Evolutionary conservation across 2,797 vertebrate species (phyloP).

Genomic region (Oryzias sinensis): DNA sequence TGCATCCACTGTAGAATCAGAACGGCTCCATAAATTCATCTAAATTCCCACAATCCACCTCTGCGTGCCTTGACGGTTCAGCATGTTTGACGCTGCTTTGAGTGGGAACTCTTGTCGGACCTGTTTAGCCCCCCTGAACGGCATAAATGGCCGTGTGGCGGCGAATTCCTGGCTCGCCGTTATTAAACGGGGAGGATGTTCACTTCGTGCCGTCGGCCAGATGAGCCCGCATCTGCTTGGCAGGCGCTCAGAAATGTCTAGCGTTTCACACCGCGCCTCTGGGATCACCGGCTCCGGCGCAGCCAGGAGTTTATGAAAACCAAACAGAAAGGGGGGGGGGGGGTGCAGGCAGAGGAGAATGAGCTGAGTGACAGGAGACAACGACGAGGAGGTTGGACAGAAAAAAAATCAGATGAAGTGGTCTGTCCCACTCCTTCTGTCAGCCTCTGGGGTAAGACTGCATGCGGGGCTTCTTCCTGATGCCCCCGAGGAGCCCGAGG

Average conservation of each 20-base stretch:
- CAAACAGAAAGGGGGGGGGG: slow-evolving; percentile 48
- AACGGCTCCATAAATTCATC: no score
- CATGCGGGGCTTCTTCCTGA: slow-evolving; percentile 42
- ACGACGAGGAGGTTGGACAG: slow-evolving; percentile 55
- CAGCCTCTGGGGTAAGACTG: slow-evolving; percentile 18
- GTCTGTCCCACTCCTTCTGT: slow-evolving; percentile 66
- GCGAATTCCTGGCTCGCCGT: slow-evolving; percentile 16
- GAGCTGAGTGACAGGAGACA: slow-evolving; percentile 56
- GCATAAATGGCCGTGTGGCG: slow-evolving; percentile 29
- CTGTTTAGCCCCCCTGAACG: slow-evolving; percentile 4
- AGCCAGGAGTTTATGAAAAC: slow-evolving; percentile 79
- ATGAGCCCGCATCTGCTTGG: slow-evolving; percentile 75
- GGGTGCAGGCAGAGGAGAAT: slow-evolving; percentile 49
- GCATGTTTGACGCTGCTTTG: slow-evolving; percentile 1
- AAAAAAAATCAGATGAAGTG: slow-evolving; percentile 62
- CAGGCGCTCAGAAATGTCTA: slow-evolving; percentile 71
- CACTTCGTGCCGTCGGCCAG: slow-evolving; percentile 57
- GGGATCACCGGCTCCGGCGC: slow-evolving; percentile 60
- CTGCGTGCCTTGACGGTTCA: slow-evolving; percentile 1
- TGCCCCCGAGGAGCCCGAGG: slow-evolving; percentile 66
- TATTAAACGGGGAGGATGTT: slow-evolving; percentile 60
- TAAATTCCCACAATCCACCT: slow-evolving; percentile 4
- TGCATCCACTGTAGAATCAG: slow-evolving; percentile 17
- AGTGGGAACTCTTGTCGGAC: neutral
- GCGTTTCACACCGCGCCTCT: slow-evolving; percentile 74